Base-by-base conservation (phyloP, 2,113 vertebrate species). In the Phrynosoma platyrhinos region DNA sequence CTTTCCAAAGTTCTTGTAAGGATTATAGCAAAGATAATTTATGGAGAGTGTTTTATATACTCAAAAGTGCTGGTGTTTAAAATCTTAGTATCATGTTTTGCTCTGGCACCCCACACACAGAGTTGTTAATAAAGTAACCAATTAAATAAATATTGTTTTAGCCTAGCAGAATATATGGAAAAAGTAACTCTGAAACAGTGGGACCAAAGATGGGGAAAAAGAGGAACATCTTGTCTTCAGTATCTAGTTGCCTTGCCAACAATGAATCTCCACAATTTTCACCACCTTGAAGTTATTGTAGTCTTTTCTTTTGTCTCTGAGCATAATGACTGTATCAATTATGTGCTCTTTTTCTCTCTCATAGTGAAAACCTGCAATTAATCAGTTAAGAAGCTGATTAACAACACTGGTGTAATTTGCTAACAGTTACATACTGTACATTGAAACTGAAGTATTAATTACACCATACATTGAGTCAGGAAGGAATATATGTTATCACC, bases 331-430 rank as follows among this genome's bases (percentile, higher is more conserved):
- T 72, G 21, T 89, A 71, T 75, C 87, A 87, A 55, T 80, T 40
- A 79, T 55, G 58, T 20, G 36, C 58, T 23, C 0, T 1, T 20
- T 0, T 0, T 3, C 10, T 0, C 0, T 1, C 82, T 83, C 32
- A 84, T 91, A 87, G 16, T 86, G 83, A 90, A 93, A 92, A 58
- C 13, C 83, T 91, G 2, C 42, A 93, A 89, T 93, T 91, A 94
- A 91, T 91, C 69, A 87, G 25, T 91, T 93, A 86, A 91, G 83
- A 10, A 86, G 85, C 52, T 91, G 76, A 86, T 86, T 86, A 87
- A 68, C 76, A 82, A 7, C 16, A 87, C 86, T 88, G 74, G 87
- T 52, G 85, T 72, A 90, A 83, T 87, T 87, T 91, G 86, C 85
- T 86, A 82, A 82, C 87, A 78, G 14, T 82, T 74, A 0, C 64